Evolutionary conservation across 2,888 invertebrate genomes (phyloP).

Genomic region (Eubasilissa splendida): DNA sequence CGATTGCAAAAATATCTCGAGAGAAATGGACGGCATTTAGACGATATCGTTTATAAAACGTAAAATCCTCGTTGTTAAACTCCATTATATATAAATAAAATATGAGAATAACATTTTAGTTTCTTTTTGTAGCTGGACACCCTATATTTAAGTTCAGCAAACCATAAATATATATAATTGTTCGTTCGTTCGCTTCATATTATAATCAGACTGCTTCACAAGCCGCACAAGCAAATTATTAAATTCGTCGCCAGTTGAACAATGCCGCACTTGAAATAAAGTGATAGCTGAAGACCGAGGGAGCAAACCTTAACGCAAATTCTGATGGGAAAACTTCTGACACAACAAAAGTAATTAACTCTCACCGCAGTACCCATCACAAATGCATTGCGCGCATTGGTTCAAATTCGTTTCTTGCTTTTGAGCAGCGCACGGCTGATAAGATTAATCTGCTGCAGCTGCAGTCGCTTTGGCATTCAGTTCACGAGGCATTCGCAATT

Average conservation of each 20-base stretch:
- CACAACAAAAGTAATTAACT: slow-evolving; percentile 46
- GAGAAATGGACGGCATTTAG: no score
- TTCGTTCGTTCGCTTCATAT: no score
- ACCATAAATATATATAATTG: no score
- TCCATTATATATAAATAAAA: no score
- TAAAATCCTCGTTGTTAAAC: no score
- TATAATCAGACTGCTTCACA: no score
- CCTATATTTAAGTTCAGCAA: no score
- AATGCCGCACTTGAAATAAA: slow-evolving; percentile 27
- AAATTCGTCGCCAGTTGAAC: background rate
- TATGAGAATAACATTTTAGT: no score
- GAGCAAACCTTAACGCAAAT: slow-evolving; percentile 18
- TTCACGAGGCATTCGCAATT: slow-evolving; percentile 53
- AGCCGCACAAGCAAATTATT: background rate
- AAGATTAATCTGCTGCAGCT: slow-evolving; percentile 51
- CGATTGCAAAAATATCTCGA: no score
- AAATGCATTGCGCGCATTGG: slow-evolving; percentile 32
- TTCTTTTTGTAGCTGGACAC: no score
- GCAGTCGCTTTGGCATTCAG: slow-evolving; percentile 52
- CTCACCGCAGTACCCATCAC: slow-evolving; percentile 31
- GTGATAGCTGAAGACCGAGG: background rate
- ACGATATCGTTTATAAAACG: no score
- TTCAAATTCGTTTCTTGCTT: slow-evolving; percentile 44
- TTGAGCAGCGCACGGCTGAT: slow-evolving; percentile 17
- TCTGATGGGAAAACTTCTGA: slow-evolving; percentile 45